phyloP scores from a whole-genome alignment of 2,888 invertebrate genomes.

The Electrophaes corylata region DNA sequence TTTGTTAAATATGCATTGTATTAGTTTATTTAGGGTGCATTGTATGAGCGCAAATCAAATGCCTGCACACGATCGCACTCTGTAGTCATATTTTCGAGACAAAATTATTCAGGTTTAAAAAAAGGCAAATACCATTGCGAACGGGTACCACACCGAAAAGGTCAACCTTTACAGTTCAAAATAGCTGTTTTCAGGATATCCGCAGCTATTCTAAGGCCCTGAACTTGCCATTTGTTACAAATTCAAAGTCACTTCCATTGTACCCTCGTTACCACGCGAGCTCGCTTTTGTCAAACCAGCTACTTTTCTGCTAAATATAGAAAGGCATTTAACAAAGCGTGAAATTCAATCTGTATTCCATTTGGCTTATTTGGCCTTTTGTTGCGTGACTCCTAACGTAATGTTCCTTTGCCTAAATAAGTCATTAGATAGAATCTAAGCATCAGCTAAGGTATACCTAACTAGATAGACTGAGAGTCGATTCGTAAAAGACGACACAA shows the following conservation, averaged over 20 bases:
- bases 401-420: slow-evolving; percentile 4
- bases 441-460: not conserved
- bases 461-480: not conserved
- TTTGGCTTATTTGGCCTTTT: slow-evolving; percentile 6
- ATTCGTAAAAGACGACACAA: not conserved
- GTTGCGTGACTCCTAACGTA: slow-evolving; percentile 9
- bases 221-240: slow-evolving; percentile 24
- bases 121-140: not conserved
- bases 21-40: too few species aligned
- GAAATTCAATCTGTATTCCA: slow-evolving; percentile 15
- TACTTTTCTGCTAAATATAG: slow-evolving; percentile 22
- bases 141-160: not conserved
- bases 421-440: slow-evolving; percentile 3
- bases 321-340: slow-evolving; percentile 9
- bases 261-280: slow-evolving; percentile 14
- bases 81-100: too few species aligned
- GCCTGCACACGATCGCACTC: too few species aligned
- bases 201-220: slow-evolving; percentile 11
- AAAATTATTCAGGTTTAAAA: too few species aligned
- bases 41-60: too few species aligned
- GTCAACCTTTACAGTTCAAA: not conserved
- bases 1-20: too few species aligned
- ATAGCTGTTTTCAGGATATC: slow-evolving; percentile 9
- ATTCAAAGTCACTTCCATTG: slow-evolving; percentile 24
- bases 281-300: slow-evolving; percentile 21